These are phyloP conservation scores for Leuctra nigra DNA, from an alignment of 2,888 invertebrate species.

Conservation along the genomic window DNA sequence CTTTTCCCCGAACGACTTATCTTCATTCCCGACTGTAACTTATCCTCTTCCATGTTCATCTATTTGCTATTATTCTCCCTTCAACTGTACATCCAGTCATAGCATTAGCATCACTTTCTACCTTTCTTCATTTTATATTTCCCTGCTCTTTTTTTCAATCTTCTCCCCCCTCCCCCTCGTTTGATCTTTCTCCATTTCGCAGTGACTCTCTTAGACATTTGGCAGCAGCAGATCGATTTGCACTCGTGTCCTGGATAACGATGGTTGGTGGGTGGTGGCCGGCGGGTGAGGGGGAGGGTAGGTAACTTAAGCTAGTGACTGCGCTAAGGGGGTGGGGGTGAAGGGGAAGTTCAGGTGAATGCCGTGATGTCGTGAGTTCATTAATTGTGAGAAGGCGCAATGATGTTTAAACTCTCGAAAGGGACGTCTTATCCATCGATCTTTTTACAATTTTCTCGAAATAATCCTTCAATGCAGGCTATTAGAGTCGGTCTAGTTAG, in stretches of 20 bases:
- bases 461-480: too few species aligned
- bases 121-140: neutral
- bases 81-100: too few species aligned
- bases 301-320: neutral
- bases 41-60: neutral
- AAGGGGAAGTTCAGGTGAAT: neutral
- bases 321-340: neutral
- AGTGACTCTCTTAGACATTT: neutral
- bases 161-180: conserved; percentile 8
- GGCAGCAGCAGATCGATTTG: conserved; percentile 14
- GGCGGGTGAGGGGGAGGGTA: neutral
- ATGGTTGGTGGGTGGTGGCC: conserved; percentile 1
- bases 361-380: neutral
- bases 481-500: too few species aligned
- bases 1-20: neutral
- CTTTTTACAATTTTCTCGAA: too few species aligned
- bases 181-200: conserved; percentile 14
- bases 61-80: conserved; percentile 9
- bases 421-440: too few species aligned
- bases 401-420: too few species aligned
- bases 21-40: neutral
- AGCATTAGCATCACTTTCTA: conserved; percentile 5
- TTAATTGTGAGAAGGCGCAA: too few species aligned
- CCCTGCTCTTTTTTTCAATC: conserved; percentile 8
- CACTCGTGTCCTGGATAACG: conserved; percentile 8